These are phyloP conservation scores for Sylvilagus floridanus DNA, from an alignment of 2,797 vertebrate species.

Conservation along the genomic window DNA sequence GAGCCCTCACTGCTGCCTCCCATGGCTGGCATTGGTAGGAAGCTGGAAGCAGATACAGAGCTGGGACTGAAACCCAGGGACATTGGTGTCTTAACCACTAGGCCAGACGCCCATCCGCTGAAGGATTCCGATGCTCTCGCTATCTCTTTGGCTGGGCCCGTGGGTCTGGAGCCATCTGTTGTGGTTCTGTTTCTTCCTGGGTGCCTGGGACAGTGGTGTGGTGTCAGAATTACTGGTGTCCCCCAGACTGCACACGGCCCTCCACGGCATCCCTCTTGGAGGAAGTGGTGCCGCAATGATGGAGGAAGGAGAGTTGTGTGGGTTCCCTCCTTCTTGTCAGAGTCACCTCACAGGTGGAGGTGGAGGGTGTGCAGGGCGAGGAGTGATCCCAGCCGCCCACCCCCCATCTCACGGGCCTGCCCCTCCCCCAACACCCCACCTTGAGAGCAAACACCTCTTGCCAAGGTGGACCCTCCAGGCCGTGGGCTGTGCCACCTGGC, in stretches of 20 bases:
- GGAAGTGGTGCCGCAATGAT: not conserved
- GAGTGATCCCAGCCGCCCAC: fast-evolving
- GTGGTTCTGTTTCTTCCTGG: not conserved
- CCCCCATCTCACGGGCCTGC: not conserved
- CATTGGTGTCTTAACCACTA: no score
- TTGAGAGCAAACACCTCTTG: fast-evolving
- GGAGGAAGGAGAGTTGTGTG: not conserved
- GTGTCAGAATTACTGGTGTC: not conserved
- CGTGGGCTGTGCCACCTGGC: not conserved
- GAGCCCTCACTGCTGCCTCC: no score
- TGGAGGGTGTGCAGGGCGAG: not conserved
- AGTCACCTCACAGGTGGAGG: not conserved
- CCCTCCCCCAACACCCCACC: no score
- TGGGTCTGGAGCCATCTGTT: not conserved
- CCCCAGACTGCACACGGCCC: not conserved
- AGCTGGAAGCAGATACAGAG: no score
- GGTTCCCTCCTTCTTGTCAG: not conserved
- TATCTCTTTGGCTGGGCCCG: fast-evolving
- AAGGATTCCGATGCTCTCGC: not conserved
- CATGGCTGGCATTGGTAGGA: no score
- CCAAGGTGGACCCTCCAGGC: not conserved
- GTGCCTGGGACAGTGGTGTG: not conserved
- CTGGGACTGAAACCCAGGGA: no score
- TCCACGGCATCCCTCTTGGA: not conserved
- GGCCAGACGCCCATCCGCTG: no score